A percentile compares a stretch with the other conserved stretches of the same genome.
phyloP scores from a whole-genome alignment of 2,888 invertebrate species.

The Rutpela maculata region DNA sequence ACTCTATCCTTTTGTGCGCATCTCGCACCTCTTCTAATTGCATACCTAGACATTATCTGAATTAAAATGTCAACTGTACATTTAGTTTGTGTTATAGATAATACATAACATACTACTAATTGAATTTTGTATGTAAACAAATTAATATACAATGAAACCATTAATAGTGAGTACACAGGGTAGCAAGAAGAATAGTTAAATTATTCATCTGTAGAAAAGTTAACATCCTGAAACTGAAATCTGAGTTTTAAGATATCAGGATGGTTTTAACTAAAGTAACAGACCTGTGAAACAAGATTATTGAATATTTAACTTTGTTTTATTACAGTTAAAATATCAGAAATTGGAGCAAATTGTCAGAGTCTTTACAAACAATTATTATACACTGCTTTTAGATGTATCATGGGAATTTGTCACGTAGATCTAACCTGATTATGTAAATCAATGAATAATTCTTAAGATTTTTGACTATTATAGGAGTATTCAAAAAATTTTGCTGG shows the following conservation, averaged over 20 bases:
- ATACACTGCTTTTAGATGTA: no score
- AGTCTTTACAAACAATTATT: no score
- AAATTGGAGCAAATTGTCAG: no score
- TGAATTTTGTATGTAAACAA: constrained; percentile 29
- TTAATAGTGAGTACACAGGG: neutral
- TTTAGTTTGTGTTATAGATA: constrained; percentile 19
- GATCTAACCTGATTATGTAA: no score
- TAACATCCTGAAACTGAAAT: constrained; percentile 2
- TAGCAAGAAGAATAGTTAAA: neutral
- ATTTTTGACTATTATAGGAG: no score
- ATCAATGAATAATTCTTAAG: no score
- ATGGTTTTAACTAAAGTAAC: neutral
- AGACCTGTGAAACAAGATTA: neutral
- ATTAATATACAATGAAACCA: neutral
- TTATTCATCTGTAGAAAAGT: neutral
- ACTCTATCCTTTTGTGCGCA: constrained; percentile 21
- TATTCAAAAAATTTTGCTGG: no score
- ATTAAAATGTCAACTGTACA: constrained; percentile 24
- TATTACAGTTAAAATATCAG: no score
- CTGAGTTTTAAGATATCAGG: neutral
- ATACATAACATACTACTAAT: constrained; percentile 21
- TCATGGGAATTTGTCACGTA: no score
- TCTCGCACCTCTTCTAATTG: constrained; percentile 20
- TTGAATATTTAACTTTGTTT: neutral
- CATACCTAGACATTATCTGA: constrained; percentile 37